Conservation (phyloP, 2,113 vertebrate species). For the Arvicanthis niloticus region DNA sequence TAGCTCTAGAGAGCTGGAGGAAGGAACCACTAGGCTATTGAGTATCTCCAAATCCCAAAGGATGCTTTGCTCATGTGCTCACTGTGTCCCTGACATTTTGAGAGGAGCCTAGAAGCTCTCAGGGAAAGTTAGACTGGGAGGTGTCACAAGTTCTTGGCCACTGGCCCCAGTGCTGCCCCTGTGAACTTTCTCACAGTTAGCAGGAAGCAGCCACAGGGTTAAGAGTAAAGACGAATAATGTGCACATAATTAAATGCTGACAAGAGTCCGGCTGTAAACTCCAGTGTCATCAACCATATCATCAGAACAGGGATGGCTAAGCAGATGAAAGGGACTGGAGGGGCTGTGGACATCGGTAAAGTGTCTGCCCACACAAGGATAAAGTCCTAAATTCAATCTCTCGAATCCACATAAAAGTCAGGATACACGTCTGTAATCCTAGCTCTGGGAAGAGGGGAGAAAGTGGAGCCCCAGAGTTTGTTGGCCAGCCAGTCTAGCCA, state of each 20-base stretch:
- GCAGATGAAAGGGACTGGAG: neutral
- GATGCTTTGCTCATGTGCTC: neutral
- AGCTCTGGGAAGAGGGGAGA: neutral
- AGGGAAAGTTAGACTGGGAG: neutral
- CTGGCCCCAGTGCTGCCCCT: neutral
- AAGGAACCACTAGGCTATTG: neutral
- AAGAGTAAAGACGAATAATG: neutral
- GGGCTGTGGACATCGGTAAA: neutral
- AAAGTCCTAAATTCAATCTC: neutral
- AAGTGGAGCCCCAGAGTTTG: neutral
- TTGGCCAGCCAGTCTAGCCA: neutral
- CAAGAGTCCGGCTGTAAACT: neutral
- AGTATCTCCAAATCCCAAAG: neutral
- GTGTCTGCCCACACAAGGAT: neutral
- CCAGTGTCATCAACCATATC: neutral
- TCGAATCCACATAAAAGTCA: neutral
- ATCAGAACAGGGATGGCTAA: neutral
- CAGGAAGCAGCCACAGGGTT: neutral
- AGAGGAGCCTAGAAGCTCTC: neutral
- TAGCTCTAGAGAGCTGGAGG: neutral
- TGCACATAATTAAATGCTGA: constrained; percentile 38
- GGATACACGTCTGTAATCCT: neutral
- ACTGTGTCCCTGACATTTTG: constrained; percentile 2
- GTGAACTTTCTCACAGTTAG: neutral
- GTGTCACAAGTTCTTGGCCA: neutral